Conservation (phyloP, 2,888 invertebrate species). For the Eupithecia insigniata region DNA sequence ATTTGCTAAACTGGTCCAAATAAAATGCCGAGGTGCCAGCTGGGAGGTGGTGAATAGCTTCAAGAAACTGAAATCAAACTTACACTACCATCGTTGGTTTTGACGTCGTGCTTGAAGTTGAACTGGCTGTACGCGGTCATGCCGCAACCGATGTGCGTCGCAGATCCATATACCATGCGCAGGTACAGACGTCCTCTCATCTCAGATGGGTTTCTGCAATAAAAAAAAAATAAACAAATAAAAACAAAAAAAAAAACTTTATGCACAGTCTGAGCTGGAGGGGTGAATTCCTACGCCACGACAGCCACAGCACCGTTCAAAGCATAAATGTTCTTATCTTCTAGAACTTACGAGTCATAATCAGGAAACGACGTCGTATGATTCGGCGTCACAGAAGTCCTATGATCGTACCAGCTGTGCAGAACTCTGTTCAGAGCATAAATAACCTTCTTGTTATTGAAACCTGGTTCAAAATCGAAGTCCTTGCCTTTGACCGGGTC, state of each 20-base stretch:
- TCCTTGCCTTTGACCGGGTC: constrained; percentile 31
- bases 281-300: too few species aligned
- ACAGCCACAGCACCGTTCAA: not conserved
- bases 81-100: constrained; percentile 8
- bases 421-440: constrained; percentile 52
- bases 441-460: constrained; percentile 46
- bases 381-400: constrained; percentile 47
- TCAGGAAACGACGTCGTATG: constrained; percentile 56
- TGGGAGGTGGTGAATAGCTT: not conserved
- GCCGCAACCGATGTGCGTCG: constrained; percentile 73
- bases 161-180: constrained; percentile 54
- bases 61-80: not conserved
- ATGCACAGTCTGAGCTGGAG: too few species aligned
- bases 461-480: not conserved
- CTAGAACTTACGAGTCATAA: constrained; percentile 29
- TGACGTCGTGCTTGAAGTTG: constrained; percentile 13
- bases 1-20: not conserved
- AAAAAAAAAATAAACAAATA: too few species aligned
- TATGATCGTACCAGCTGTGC: constrained; percentile 58
- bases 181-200: constrained; percentile 51
- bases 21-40: not conserved
- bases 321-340: not conserved
- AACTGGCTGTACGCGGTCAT: constrained; percentile 64
- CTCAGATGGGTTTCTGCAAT: not conserved
- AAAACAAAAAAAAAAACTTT: too few species aligned